These are phyloP conservation scores for Etheostoma cragini DNA, from an alignment of 2,113 vertebrate species.

Conservation along the genomic window DNA sequence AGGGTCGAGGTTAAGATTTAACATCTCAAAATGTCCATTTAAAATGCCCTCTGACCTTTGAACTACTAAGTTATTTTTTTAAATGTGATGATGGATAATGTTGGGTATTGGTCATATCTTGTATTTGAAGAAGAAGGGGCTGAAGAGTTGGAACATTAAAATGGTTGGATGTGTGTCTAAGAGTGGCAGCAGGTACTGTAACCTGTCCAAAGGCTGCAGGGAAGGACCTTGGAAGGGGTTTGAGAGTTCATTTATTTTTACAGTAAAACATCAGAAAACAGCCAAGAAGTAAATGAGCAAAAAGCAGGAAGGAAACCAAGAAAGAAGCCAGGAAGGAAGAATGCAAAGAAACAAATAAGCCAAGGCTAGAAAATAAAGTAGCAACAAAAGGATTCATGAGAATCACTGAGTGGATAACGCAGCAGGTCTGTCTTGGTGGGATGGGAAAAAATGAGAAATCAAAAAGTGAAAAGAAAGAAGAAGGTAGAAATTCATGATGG, in stretches of 20 bases:
- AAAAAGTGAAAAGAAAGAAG: not conserved
- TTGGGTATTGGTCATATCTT: not conserved
- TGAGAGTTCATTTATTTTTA: not conserved
- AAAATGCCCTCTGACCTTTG: not conserved
- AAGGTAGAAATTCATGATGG: not conserved
- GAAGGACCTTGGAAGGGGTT: not conserved
- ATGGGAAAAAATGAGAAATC: not conserved
- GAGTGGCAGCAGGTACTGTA: not conserved
- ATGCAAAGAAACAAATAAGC: not conserved
- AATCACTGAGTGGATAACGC: not conserved
- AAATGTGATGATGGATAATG: not conserved
- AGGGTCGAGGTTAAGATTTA: not conserved
- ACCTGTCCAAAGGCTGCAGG: not conserved
- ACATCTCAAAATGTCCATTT: not conserved
- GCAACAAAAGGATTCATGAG: not conserved
- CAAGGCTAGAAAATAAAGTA: not conserved
- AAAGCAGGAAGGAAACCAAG: not conserved
- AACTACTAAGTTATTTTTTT: not conserved
- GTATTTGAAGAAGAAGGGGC: not conserved
- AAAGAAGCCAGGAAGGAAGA: not conserved
- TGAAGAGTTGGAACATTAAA: not conserved
- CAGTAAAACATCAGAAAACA: not conserved
- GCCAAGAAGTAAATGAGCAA: not conserved
- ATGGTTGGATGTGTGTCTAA: not conserved
- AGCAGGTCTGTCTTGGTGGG: not conserved